Evolutionary conservation across 92 coral and sea anemone genomes (phyloP), one percentile per base, ranked within the genome.

Genomic region (Pocillopora meandrina): DNA sequence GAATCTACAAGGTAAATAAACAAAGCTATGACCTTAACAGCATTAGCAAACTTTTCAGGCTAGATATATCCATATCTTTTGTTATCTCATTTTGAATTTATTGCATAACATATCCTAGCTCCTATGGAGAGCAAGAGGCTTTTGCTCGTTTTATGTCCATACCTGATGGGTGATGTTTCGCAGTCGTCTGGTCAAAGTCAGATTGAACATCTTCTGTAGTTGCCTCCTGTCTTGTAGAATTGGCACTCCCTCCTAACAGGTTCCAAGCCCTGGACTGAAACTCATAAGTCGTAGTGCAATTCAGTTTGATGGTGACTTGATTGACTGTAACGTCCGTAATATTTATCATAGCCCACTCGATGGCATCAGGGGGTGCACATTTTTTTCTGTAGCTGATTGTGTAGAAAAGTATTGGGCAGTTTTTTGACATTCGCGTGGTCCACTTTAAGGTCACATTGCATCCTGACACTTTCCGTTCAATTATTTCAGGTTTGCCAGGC

Each of bases 181-280:
- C 1, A 15, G 5, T 67, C 52, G 0, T 2, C 52, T 42, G 52
- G 13, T 67, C 71, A 34, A 2, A 0, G 10, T 64, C 0, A 14
- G 47, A 21, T 14, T 21, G 59, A 12, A 0, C 47, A 14, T 62
- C 13, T 14, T 56, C 83, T 13, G 61, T 79, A 14, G 18, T 52
- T 79, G 64, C 52, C 26, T 3, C 26, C 61, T 11, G 23, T 10
- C 26, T 49, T 3, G 0, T 49, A 56, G 75, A 56, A 68, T 16
- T 9, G 55, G 2, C 42, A 31, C 74, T n/a, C 3, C n/a, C 16
- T 49, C 83, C 74, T 12, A 65, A 13, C 49, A 47, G 63, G 18
- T 79, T 79, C 74, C 42, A 47, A 15, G 83, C 83, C 23, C 12
- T 16, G 21, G 65, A 49, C 16, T 79, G 62, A 67, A 79, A 79